Base-by-base conservation (phyloP, 2,888 invertebrate genomes). In the Mylabris sibirica region DNA sequence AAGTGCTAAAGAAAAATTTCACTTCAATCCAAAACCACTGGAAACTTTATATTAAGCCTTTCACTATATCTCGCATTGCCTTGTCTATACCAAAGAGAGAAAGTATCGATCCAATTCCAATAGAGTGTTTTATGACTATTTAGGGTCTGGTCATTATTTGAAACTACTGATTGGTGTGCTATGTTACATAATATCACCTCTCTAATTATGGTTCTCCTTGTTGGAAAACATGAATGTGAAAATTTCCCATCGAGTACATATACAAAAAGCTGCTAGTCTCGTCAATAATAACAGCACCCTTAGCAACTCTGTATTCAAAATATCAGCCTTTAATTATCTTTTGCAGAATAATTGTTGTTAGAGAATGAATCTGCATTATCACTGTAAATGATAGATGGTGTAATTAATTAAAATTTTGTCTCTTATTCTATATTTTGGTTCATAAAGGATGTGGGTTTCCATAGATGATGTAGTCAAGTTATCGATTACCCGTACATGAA, bases 401-500 rank as follows among this genome's bases (percentile, higher is more conserved):
- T 57, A 5, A 57, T 57, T 57, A 57, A 57, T 57, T 57, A 57
- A 57, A 57, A 57, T 57, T 57, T 30, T 49, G 49, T 57, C 57
- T 24, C 24, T 14, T 12, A 57, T 57, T 57, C 22, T 53, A 22
- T 53, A 53, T 20, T 53, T 53, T 22, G 22, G 11, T 9, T 22
- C 2, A 57, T 57, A 57, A 57, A 24, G 57, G 24, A 22, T 57
- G 8, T 57, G 22, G 24, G 24, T 57, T 57, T 57, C 20, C 11
- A 24, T 57, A 24, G 57, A 57, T 57, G 57, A 70, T 68, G 59
- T 66, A 68, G 69, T 66, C 64, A 41, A 64, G 63, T 63, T 77
- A 78, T 79, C 77, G 78, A 79, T 78, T 77, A 72, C 73, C 67
- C 71, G 70, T 65, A 57, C 14, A 64, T 74, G 76, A 75, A 75